phyloP scores from a whole-genome alignment of 1,140 invertebrate genomes.

The Euschistus heros region DNA sequence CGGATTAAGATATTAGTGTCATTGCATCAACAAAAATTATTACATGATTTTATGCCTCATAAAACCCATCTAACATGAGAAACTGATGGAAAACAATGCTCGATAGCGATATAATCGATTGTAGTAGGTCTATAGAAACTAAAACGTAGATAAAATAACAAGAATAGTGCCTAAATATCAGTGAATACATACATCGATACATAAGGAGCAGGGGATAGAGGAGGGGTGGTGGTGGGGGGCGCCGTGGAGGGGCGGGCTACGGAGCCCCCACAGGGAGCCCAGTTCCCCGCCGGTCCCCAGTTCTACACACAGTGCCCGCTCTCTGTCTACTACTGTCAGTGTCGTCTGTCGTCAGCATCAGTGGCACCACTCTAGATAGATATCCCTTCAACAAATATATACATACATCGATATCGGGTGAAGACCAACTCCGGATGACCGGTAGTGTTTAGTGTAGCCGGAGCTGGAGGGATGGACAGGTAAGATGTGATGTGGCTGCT shows the following conservation, averaged over 20 bases:
- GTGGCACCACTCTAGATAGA: not conserved
- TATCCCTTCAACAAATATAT: not conserved
- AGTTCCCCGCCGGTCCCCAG: constrained; percentile 5
- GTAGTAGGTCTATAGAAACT: not conserved
- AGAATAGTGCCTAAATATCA: too few species aligned
- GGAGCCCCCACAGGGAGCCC: constrained; percentile 12
- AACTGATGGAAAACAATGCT: not conserved
- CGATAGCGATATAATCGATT: not conserved
- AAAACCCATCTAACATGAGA: too few species aligned
- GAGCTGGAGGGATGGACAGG: not conserved
- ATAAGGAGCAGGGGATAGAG: not conserved
- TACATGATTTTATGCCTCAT: too few species aligned
- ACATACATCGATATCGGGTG: not conserved
- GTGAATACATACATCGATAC: not conserved
- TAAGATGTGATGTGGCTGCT: not conserved
- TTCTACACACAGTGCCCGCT: not conserved
- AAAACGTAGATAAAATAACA: too few species aligned
- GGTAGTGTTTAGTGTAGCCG: not conserved
- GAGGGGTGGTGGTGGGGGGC: constrained; percentile 3
- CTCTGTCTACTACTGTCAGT: not conserved
- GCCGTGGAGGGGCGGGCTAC: not conserved
- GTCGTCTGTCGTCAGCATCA: not conserved
- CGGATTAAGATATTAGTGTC: too few species aligned
- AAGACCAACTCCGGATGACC: not conserved
- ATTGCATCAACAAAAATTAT: too few species aligned